Evolutionary conservation across 2,797 vertebrate species (phyloP).

Genomic region (Pelochelys cantorii): DNA sequence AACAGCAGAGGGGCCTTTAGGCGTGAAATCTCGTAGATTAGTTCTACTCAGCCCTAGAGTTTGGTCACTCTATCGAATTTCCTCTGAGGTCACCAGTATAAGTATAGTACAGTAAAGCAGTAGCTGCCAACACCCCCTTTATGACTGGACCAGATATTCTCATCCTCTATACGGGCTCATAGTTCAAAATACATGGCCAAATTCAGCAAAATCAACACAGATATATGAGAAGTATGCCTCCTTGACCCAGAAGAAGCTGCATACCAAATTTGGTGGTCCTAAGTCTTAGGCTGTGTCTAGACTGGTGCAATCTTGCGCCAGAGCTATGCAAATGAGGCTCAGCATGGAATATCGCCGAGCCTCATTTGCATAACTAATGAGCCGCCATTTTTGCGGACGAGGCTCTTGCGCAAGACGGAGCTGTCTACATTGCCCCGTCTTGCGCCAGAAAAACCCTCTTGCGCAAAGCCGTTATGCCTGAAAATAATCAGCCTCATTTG

Average conservation of each 20-base stretch:
- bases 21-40: background rate
- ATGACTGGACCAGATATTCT: background rate
- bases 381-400: too few relatives aligned
- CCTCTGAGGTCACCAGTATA: background rate
- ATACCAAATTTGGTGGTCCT: too few relatives aligned
- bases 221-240: background rate
- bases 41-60: background rate
- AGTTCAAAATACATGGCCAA: background rate
- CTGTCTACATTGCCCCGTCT: too few relatives aligned
- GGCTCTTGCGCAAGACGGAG: too few relatives aligned
- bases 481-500: too few relatives aligned
- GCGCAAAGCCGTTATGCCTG: too few relatives aligned
- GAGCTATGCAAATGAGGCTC: too few relatives aligned
- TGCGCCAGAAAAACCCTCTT: too few relatives aligned
- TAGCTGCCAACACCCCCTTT: background rate
- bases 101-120: background rate
- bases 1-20: background rate
- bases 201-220: background rate
- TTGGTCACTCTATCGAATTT: background rate
- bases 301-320: too few relatives aligned
- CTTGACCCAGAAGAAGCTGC: background rate
- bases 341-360: too few relatives aligned
- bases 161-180: background rate
- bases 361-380: too few relatives aligned
- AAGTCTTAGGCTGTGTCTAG: too few relatives aligned